Evolutionary conservation across 1,140 invertebrate genomes (phyloP).

Genomic region (Lordiphosa clarofinis): DNA sequence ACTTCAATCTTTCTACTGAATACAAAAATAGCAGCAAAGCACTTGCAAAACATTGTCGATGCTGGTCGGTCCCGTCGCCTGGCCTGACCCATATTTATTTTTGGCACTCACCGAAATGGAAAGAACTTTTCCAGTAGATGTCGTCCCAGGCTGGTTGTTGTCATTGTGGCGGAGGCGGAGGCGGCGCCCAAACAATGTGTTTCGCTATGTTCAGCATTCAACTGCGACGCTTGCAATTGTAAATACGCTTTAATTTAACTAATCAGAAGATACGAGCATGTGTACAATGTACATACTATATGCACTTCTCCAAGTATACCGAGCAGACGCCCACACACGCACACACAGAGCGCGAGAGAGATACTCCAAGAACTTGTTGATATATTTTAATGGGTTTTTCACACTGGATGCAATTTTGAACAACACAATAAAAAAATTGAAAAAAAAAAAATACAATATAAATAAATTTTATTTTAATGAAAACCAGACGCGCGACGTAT

Average conservation of each 20-base stretch:
- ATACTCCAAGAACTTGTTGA: slow-evolving; percentile 15
- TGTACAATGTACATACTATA: slow-evolving; percentile 17
- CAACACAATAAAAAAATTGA: slow-evolving; percentile 23
- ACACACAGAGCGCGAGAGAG: neutral
- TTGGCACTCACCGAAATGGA: slow-evolving; percentile 72
- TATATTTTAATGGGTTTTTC: slow-evolving; percentile 36
- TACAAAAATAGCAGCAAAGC: slow-evolving; percentile 30
- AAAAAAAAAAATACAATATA: slow-evolving; percentile 30
- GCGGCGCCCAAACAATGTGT: slow-evolving; percentile 35
- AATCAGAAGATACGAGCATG: slow-evolving; percentile 56
- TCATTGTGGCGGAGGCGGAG: slow-evolving; percentile 32
- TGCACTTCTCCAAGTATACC: slow-evolving; percentile 22
- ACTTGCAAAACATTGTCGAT: slow-evolving; percentile 31
- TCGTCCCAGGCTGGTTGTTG: slow-evolving; percentile 62
- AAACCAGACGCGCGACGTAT: slow-evolving; percentile 9
- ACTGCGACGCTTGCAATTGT: slow-evolving; percentile 65
- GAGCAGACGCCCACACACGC: slow-evolving; percentile 48
- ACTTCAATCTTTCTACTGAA: slow-evolving; percentile 8
- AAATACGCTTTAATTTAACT: slow-evolving; percentile 76
- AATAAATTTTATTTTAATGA: slow-evolving; percentile 9
- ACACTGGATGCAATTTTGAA: slow-evolving; percentile 20
- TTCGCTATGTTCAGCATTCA: slow-evolving; percentile 22
- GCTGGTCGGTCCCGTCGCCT: slow-evolving; percentile 30
- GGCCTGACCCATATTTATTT: slow-evolving; percentile 74
- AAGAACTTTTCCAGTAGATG: slow-evolving; percentile 72